A percentile compares a stretch with the other conserved stretches of the same genome.
Conservation (phyloP, 2,113 vertebrate species). For the Gavialis gangeticus region DNA sequence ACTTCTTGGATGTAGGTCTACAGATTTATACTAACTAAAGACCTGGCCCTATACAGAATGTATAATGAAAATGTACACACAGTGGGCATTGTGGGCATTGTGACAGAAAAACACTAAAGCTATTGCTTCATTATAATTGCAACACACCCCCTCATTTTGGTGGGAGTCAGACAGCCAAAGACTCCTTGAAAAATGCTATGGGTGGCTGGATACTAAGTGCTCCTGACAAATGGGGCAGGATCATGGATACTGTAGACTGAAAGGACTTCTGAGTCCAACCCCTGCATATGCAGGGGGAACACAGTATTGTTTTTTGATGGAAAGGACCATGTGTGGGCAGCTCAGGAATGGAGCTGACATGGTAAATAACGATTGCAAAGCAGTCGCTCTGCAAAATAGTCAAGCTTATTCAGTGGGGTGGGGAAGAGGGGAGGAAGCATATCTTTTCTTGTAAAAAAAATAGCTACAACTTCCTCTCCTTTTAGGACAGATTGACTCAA, state of each 20-base stretch:
- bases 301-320: background rate
- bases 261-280: background rate
- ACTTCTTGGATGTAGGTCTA: fast-evolving
- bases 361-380: background rate
- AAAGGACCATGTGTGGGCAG: background rate
- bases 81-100: fast-evolving
- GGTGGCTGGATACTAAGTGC: background rate
- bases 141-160: background rate
- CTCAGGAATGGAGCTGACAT: background rate
- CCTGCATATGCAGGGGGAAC: background rate
- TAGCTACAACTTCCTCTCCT: slow-evolving; percentile 7
- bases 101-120: background rate
- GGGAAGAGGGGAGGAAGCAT: background rate
- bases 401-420: background rate
- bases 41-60: background rate
- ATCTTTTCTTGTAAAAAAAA: slow-evolving; percentile 9
- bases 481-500: background rate
- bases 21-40: fast-evolving
- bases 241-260: background rate
- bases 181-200: background rate
- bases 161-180: background rate
- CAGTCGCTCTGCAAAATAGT: background rate
- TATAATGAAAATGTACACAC: fast-evolving
- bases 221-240: background rate
- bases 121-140: fast-evolving